These are phyloP conservation scores for Eucriotettix oculatus DNA, from an alignment of 2,888 invertebrate genomes.

Conservation along the genomic window DNA sequence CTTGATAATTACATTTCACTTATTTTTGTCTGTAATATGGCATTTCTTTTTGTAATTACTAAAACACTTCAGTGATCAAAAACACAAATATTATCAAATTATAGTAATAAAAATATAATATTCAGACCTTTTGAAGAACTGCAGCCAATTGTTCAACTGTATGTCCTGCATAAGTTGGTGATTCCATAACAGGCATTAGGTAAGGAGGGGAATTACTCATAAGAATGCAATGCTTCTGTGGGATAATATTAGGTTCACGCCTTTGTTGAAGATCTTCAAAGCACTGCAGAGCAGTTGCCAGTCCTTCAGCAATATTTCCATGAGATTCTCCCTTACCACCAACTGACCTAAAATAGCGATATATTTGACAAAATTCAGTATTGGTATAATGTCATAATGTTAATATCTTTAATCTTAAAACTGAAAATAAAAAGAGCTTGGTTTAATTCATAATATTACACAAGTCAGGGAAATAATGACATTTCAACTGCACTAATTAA, in stretches of 20 bases:
- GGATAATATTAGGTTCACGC: constrained; percentile 32
- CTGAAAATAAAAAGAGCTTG: neutral
- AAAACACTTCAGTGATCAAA: no score
- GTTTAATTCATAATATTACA: neutral
- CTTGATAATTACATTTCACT: no score
- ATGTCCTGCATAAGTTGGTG: constrained; percentile 50
- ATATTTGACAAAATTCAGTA: neutral
- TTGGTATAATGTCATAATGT: neutral
- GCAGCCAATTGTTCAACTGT: constrained; percentile 73
- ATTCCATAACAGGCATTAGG: constrained; percentile 64
- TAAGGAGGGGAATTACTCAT: constrained; percentile 88
- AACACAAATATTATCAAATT: no score
- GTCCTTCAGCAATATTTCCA: constrained; percentile 78
- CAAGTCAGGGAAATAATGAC: neutral
- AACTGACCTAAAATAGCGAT: constrained; percentile 40
- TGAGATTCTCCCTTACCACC: constrained; percentile 82
- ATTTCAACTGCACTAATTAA: no score
- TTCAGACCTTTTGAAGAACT: constrained; percentile 50
- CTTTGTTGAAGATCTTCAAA: constrained; percentile 65
- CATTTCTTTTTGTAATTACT: no score
- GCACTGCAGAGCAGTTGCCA: constrained; percentile 72
- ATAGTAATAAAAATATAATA: neutral
- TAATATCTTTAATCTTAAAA: neutral
- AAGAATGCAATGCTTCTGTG: constrained; percentile 60
- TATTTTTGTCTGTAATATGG: no score